Conservation (phyloP, 2,888 invertebrate species). For the Frankliniella intonsa region DNA sequence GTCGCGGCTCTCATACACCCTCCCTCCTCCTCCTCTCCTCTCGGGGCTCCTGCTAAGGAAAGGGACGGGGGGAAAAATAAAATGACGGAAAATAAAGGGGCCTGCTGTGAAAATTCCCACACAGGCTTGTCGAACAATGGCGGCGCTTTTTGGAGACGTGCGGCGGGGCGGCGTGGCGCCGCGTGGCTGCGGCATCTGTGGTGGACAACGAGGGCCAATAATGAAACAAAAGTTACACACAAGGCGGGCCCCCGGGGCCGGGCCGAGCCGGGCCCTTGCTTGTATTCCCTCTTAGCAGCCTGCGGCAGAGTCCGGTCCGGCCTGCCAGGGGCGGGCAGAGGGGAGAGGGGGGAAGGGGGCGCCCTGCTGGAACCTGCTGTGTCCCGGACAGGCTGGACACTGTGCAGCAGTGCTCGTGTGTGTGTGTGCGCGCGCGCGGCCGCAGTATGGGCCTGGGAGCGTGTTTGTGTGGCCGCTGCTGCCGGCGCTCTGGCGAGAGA, state of each 20-base stretch:
- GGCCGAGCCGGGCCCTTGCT: not conserved
- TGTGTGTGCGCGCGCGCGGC: not conserved
- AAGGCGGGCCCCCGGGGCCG: not conserved
- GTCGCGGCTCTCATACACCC: too few relatives aligned
- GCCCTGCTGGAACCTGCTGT: too few relatives aligned
- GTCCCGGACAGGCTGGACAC: not conserved
- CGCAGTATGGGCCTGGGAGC: too few relatives aligned
- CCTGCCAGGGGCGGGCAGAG: not conserved
- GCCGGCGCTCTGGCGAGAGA: too few relatives aligned
- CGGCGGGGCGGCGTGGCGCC: not conserved
- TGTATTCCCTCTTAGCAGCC: slow-evolving; percentile 11
- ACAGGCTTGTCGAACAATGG: slow-evolving; percentile 19
- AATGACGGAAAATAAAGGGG: not conserved
- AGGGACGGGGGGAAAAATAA: not conserved
- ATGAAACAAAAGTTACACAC: slow-evolving; percentile 23
- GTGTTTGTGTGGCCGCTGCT: too few relatives aligned
- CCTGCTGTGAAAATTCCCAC: slow-evolving; percentile 23
- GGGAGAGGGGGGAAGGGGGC: not conserved
- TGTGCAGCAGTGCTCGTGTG: not conserved
- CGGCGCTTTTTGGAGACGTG: not conserved
- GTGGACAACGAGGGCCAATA: not conserved
- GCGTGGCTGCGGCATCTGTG: not conserved
- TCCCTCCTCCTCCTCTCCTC: too few relatives aligned
- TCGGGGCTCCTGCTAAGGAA: not conserved
- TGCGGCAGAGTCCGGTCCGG: not conserved